A percentile compares a stretch with the other conserved stretches of the same genome.
These are phyloP conservation scores for Lutjanus argentimaculatus DNA, from an alignment of 2,797 vertebrate genomes.

Conservation along the genomic window DNA sequence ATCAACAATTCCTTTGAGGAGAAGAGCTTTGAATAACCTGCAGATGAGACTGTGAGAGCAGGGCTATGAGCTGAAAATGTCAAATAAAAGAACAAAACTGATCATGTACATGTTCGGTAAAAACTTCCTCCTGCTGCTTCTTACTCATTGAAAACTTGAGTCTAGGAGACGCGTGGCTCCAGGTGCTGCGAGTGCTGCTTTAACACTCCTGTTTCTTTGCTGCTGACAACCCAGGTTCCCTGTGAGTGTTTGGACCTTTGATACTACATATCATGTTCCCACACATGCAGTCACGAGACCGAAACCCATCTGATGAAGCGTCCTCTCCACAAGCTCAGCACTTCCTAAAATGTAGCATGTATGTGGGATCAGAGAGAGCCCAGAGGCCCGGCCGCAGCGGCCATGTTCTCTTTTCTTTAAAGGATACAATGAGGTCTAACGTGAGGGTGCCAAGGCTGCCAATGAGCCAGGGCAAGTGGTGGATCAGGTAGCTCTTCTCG, in stretches of 20 bases:
- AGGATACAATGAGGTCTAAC: slow-evolving; percentile 94
- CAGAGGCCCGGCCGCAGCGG: background rate
- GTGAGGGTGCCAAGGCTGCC: slow-evolving; percentile 95
- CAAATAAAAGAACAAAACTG: too few relatives aligned
- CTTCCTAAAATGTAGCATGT: slow-evolving; percentile 52
- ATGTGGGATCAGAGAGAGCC: slow-evolving; percentile 25
- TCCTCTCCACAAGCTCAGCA: background rate
- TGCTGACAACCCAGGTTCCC: background rate
- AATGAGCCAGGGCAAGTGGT: slow-evolving; percentile 96
- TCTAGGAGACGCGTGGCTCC: too few relatives aligned
- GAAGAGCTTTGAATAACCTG: too few relatives aligned
- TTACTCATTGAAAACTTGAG: background rate
- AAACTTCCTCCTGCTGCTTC: background rate
- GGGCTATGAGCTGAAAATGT: too few relatives aligned
- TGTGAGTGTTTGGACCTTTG: slow-evolving; percentile 19
- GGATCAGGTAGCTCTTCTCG: slow-evolving; percentile 89
- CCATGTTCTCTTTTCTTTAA: slow-evolving; percentile 45
- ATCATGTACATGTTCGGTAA: too few relatives aligned
- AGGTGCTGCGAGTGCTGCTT: background rate
- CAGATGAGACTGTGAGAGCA: too few relatives aligned
- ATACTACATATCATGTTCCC: slow-evolving; percentile 7
- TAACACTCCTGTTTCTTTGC: background rate
- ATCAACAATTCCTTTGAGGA: too few relatives aligned
- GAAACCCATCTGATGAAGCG: slow-evolving; percentile 5
- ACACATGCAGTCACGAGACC: slow-evolving; percentile 35